Conservation (phyloP, 2,888 invertebrate genomes). For the Graphium colonna region DNA sequence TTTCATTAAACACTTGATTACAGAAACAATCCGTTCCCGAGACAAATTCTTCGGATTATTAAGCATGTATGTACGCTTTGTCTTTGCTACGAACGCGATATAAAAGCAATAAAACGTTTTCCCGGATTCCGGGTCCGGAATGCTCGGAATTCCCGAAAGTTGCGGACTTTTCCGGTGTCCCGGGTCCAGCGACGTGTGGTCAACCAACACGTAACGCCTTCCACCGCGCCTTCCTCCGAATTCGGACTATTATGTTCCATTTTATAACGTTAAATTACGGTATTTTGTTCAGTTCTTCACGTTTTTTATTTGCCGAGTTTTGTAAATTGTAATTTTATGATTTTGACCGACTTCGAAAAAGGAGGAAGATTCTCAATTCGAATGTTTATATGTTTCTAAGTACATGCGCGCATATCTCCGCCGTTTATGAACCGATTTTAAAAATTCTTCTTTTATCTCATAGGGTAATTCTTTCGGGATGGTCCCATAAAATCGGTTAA, state of each 20-base stretch:
- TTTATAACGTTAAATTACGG: neutral
- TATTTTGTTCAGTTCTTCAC: neutral
- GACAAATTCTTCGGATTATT: conserved; percentile 28
- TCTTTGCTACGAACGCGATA: conserved; percentile 43
- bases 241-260: conserved; percentile 4
- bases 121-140: conserved; percentile 52
- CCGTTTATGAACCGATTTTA: no score
- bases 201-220: conserved; percentile 20
- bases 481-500: no score
- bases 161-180: conserved; percentile 57
- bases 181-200: conserved; percentile 53
- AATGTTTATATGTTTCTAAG: no score
- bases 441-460: no score
- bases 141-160: conserved; percentile 56
- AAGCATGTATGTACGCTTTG: conserved; percentile 27
- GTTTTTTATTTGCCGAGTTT: no score
- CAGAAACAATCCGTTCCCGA: neutral
- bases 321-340: no score
- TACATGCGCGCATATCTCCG: no score
- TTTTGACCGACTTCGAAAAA: no score
- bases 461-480: no score
- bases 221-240: neutral
- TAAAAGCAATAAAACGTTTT: conserved; percentile 60
- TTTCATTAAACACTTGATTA: no score
- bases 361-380: no score